Evolutionary conservation across 2,797 vertebrate species (phyloP).

Genomic region (Gallinago solitaria): DNA sequence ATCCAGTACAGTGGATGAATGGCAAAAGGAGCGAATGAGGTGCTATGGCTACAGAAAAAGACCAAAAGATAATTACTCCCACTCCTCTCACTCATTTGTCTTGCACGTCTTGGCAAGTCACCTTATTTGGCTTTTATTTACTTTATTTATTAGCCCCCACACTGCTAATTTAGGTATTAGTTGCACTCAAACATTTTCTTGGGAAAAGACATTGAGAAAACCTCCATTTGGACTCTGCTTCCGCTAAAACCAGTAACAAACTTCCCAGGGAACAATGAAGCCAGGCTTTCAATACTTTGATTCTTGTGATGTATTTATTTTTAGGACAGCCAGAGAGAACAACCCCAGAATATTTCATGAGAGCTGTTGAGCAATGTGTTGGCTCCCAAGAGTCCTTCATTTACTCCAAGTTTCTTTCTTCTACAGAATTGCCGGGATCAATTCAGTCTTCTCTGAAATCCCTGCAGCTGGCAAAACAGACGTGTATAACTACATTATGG

Average conservation of each 20-base stretch:
- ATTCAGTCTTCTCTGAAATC: neutral
- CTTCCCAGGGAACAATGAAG: neutral
- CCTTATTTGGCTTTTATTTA: neutral
- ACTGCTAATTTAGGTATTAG: neutral
- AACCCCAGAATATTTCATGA: neutral
- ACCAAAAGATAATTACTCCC: neutral
- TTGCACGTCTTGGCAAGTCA: neutral
- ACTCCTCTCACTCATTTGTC: neutral
- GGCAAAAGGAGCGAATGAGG: neutral
- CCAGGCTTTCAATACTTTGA: neutral
- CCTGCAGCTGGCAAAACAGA: neutral
- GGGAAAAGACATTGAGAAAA: neutral
- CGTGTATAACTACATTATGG: neutral
- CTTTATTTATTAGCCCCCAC: neutral
- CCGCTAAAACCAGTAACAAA: neutral
- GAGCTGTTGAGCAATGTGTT: neutral
- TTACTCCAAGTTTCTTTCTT: neutral
- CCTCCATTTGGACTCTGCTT: neutral
- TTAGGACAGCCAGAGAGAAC: neutral
- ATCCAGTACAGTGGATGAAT: neutral
- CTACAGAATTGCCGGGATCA: slow-evolving; percentile 9
- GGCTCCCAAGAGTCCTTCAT: neutral
- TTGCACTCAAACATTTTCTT: neutral
- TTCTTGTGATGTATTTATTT: neutral
- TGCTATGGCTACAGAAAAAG: neutral